Evolutionary conservation across 2,113 vertebrate genomes (phyloP).

Genomic region (Plestiodon gilberti): DNA sequence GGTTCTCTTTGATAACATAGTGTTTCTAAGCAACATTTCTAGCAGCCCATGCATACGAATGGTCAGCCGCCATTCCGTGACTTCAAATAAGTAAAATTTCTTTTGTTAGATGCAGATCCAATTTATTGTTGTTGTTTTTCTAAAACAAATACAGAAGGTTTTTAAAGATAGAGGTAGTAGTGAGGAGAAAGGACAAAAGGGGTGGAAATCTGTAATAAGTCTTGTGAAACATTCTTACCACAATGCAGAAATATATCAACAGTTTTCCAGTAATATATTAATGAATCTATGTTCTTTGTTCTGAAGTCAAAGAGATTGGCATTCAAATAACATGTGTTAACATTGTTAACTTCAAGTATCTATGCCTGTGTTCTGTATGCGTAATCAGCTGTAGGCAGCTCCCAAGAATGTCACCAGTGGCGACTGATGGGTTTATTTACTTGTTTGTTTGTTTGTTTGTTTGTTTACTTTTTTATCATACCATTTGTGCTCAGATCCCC

Average conservation of each 20-base stretch:
- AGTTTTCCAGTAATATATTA: slow-evolving; percentile 28
- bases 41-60: slow-evolving; percentile 34
- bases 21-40: slow-evolving; percentile 70
- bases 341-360: slow-evolving; percentile 42
- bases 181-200: neutral
- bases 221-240: slow-evolving; percentile 25
- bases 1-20: slow-evolving; percentile 69
- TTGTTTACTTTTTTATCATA: too few species aligned
- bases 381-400: slow-evolving; percentile 16
- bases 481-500: slow-evolving; percentile 35
- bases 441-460: too few species aligned
- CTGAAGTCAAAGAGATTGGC: slow-evolving; percentile 54
- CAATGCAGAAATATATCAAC: slow-evolving; percentile 29
- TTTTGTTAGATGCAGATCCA: slow-evolving; percentile 59
- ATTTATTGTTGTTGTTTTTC: slow-evolving; percentile 49
- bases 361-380: slow-evolving; percentile 40
- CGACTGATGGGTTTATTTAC: slow-evolving; percentile 50
- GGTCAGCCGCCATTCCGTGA: slow-evolving; percentile 62
- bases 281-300: slow-evolving; percentile 48
- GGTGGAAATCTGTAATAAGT: neutral
- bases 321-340: slow-evolving; percentile 66
- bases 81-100: slow-evolving; percentile 53
- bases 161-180: slow-evolving; percentile 46
- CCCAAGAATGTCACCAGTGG: slow-evolving; percentile 27
- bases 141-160: slow-evolving; percentile 47